phyloP scores from a whole-genome alignment of 2,888 invertebrate species.

The Orthonychiurus folsomi region DNA sequence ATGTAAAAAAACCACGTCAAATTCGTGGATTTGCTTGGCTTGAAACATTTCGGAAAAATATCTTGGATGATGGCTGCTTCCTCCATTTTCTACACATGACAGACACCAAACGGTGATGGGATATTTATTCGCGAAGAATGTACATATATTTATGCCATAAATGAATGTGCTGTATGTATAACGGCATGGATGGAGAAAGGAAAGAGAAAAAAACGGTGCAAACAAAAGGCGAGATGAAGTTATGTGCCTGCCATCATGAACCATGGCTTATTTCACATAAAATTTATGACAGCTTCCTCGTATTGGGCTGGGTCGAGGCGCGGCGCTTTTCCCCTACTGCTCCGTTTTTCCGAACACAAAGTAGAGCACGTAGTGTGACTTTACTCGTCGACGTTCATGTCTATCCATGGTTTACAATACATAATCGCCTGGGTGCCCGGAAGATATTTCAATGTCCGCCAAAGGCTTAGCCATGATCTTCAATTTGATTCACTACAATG shows the following conservation, averaged over 20 bases:
- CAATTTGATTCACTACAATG: slow-evolving; percentile 1
- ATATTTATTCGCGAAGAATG: too few species aligned
- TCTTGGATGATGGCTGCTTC: too few species aligned
- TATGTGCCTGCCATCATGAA: neutral
- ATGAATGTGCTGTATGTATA: too few species aligned
- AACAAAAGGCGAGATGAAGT: neutral
- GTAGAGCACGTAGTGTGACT: neutral
- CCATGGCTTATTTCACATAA: neutral
- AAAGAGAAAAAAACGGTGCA: too few species aligned
- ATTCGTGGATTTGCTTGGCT: too few species aligned
- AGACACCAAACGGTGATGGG: too few species aligned
- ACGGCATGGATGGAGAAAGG: too few species aligned
- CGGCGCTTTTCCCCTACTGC: neutral
- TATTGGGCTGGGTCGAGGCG: neutral
- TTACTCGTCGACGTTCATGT: neutral
- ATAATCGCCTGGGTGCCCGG: neutral
- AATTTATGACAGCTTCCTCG: neutral
- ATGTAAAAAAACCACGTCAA: too few species aligned
- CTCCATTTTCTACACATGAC: too few species aligned
- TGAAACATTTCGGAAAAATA: too few species aligned
- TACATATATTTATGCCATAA: too few species aligned
- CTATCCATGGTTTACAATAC: neutral
- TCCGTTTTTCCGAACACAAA: too few species aligned
- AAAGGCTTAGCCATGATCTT: neutral
- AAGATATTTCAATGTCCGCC: neutral